Base-by-base conservation (phyloP, 92 coral and sea anemone genomes). In the Porites lobata region DNA sequence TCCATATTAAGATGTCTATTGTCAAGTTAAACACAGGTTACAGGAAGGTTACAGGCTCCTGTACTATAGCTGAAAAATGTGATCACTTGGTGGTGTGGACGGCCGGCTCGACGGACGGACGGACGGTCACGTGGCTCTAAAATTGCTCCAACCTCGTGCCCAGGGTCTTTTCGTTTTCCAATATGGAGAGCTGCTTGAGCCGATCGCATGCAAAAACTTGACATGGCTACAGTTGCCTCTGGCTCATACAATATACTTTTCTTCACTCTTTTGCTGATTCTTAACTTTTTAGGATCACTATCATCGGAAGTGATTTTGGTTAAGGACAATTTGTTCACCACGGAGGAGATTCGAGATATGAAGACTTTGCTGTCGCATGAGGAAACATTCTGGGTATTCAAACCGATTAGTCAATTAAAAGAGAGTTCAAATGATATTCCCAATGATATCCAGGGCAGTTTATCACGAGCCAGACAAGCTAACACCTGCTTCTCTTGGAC, bases 301-400 rank as follows among this genome's bases (percentile, higher is more conserved):
- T 22, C 43, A 4, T 51, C 20, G 68, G 18, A 73, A 50, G 92
- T 84, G 67, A 64, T 92, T 72, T 29, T 70, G 4, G 79, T 92
- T 5, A 77, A 71, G 69, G 95, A 92, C 86, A 51, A 76, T 65
- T 20, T 90, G 61, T 82, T 92, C 47, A 51, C 89, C n/a, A 13
- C 20, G 2, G 66, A 54, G 54, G 90, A 90, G 22, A 58, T 94
- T 53, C 57, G 73, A 9, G 82, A 58, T 29, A 77, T 94, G 61
- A 84, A 69, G 18, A 24, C 80, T 17, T 52, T 90, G 13, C 85
- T 94, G 2, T 75, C 64, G 15, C 75, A 70, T 3, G 95, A 94
- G 12, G 87, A 92, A 68, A 87, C 93, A 6, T 18, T 85, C 1
- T 94, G 98, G 98, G 69, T 32, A 19, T 94, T 92, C 76, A 79